Conservation (phyloP, 2,113 vertebrate genomes). For the Uria aalge region DNA sequence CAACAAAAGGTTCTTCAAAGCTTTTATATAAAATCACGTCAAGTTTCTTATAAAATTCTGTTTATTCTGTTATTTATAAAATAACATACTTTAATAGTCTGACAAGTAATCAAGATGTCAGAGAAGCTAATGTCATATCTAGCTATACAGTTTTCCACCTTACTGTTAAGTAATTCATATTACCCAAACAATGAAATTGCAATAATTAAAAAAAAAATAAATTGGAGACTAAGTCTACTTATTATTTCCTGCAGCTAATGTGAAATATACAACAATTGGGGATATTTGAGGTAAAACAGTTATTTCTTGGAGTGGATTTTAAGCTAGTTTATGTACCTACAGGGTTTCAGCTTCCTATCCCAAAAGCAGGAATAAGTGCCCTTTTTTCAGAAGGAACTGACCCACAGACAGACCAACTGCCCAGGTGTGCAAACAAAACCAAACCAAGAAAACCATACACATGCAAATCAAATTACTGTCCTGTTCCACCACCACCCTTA, state of each 20-base stretch:
- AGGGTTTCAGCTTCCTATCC: neutral
- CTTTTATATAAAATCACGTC: neutral
- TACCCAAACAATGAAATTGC: neutral
- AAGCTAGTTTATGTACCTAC: neutral
- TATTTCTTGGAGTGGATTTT: neutral
- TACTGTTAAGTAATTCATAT: neutral
- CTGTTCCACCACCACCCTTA: neutral
- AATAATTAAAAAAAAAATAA: neutral
- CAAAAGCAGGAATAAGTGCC: neutral
- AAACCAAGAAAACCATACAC: neutral
- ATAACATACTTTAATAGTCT: neutral
- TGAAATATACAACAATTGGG: neutral
- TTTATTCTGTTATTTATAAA: neutral
- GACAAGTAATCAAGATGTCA: neutral
- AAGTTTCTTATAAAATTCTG: neutral
- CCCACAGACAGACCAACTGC: neutral
- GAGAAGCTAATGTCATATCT: neutral
- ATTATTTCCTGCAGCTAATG: neutral
- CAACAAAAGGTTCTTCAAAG: neutral
- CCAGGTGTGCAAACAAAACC: neutral
- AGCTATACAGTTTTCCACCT: neutral
- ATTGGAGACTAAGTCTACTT: neutral
- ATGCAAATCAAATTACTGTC: neutral
- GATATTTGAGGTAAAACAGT: neutral
- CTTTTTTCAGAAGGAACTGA: neutral